A percentile compares a stretch with the other conserved stretches of the same genome.
These are phyloP conservation scores for Phycodurus eques DNA, from an alignment of 2,113 vertebrate genomes.

Conservation along the genomic window DNA sequence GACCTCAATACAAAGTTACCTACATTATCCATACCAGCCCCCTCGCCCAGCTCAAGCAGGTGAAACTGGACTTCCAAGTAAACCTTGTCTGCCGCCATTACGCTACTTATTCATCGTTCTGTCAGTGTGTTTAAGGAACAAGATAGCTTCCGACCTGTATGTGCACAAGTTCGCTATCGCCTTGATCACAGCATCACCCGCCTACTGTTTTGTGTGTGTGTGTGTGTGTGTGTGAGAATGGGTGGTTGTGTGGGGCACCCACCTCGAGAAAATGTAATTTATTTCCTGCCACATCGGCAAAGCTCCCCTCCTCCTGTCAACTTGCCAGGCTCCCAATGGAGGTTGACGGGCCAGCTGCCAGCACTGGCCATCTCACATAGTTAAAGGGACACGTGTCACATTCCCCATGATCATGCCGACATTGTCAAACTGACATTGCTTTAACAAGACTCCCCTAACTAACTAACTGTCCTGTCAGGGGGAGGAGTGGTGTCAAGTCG, in stretches of 20 bases:
- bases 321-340: constrained; percentile 56
- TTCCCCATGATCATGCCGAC: constrained; percentile 61
- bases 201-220: neutral
- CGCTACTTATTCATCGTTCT: constrained; percentile 48
- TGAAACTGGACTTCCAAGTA: constrained; percentile 28
- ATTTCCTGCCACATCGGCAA: constrained; percentile 49
- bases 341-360: constrained; percentile 62
- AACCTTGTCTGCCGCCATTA: constrained; percentile 28
- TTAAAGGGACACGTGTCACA: constrained; percentile 67
- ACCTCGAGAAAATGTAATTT: constrained; percentile 55
- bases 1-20: constrained; percentile 11
- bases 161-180: constrained; percentile 21
- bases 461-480: constrained; percentile 43
- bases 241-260: constrained; percentile 34
- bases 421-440: constrained; percentile 58
- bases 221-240: neutral
- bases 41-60: constrained; percentile 12
- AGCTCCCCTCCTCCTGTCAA: constrained; percentile 62
- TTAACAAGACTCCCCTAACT: constrained; percentile 63
- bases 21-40: neutral
- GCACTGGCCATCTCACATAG: constrained; percentile 52
- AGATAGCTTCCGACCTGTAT: constrained; percentile 21
- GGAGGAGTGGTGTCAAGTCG: constrained; percentile 26
- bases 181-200: constrained; percentile 19
- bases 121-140: constrained; percentile 39